These are phyloP conservation scores for Calonectris borealis DNA, from an alignment of 2,113 vertebrate genomes.

Conservation along the genomic window DNA sequence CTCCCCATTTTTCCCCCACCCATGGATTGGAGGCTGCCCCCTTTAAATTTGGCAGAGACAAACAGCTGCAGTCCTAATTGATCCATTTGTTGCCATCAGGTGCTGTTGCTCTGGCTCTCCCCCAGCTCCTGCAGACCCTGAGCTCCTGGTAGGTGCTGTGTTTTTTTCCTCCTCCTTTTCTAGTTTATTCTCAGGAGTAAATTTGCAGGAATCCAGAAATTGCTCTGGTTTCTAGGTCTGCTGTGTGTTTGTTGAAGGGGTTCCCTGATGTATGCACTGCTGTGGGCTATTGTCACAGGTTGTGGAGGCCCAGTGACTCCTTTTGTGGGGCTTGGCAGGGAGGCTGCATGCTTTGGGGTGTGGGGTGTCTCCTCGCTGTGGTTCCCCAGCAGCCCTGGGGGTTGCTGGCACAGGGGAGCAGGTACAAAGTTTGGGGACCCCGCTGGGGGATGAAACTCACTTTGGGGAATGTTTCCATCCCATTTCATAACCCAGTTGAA, in stretches of 20 bases:
- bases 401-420: not conserved
- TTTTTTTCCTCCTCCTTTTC: not conserved
- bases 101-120: not conserved
- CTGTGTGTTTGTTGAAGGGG: not conserved
- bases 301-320: not conserved
- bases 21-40: not conserved
- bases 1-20: not conserved
- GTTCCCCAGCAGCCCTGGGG: not conserved
- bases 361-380: fast-evolving
- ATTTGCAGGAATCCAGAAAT: not conserved
- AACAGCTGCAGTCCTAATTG: not conserved
- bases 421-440: not conserved
- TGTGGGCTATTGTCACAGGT: not conserved
- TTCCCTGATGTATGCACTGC: not conserved
- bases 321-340: fast-evolving
- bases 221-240: not conserved
- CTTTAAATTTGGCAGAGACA: not conserved
- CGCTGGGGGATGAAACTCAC: not conserved
- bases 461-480: not conserved
- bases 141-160: not conserved
- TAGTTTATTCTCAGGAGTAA: not conserved
- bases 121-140: not conserved
- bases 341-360: not conserved
- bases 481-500: not conserved
- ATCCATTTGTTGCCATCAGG: not conserved